These are phyloP conservation scores for Scaptomyza polygonia DNA, from an alignment of 2,888 invertebrate species.

Conservation along the genomic window DNA sequence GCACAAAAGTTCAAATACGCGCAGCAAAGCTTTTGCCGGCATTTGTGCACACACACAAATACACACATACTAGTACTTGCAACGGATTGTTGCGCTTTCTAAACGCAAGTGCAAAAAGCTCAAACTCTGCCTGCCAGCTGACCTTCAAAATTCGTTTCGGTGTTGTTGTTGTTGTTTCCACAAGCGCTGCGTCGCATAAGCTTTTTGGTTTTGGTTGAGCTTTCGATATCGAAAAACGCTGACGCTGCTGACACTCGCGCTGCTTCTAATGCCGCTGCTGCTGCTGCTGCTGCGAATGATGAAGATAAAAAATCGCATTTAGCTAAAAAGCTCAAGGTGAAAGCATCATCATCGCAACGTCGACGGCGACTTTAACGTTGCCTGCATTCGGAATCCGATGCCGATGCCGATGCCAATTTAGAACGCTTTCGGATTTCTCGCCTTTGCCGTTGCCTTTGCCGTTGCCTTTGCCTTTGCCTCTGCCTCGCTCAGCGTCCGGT, in stretches of 20 bases:
- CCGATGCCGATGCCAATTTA: slow-evolving; percentile 45
- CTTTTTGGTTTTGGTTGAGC: slow-evolving; percentile 39
- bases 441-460: not conserved
- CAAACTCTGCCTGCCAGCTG: slow-evolving; percentile 6
- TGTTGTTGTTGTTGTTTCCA: slow-evolving; percentile 6
- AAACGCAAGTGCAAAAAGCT: slow-evolving; percentile 22
- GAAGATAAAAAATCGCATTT: slow-evolving; percentile 44
- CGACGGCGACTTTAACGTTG: slow-evolving; percentile 44
- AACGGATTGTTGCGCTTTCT: slow-evolving; percentile 55
- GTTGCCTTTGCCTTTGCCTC: not conserved
- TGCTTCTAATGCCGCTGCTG: slow-evolving; percentile 3
- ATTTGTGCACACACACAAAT: slow-evolving; percentile 38
- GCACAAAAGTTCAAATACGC: not conserved
- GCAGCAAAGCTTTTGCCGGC: slow-evolving; percentile 56
- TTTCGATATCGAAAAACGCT: slow-evolving; percentile 60
- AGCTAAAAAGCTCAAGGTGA: slow-evolving; percentile 71
- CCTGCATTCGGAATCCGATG: slow-evolving; percentile 49
- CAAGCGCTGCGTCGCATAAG: slow-evolving; percentile 39
- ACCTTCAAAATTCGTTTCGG: slow-evolving; percentile 14
- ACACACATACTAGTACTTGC: slow-evolving; percentile 4
- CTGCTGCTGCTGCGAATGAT: slow-evolving; percentile 16
- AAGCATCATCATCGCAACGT: slow-evolving; percentile 55
- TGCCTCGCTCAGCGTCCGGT: slow-evolving; percentile 43
- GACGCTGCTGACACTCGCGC: not conserved
- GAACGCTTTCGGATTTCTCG: slow-evolving; percentile 47